A percentile compares a stretch with the other conserved stretches of the same genome.
Evolutionary conservation across 2,113 vertebrate species (phyloP).

Genomic region (Hippocampus zosterae): DNA sequence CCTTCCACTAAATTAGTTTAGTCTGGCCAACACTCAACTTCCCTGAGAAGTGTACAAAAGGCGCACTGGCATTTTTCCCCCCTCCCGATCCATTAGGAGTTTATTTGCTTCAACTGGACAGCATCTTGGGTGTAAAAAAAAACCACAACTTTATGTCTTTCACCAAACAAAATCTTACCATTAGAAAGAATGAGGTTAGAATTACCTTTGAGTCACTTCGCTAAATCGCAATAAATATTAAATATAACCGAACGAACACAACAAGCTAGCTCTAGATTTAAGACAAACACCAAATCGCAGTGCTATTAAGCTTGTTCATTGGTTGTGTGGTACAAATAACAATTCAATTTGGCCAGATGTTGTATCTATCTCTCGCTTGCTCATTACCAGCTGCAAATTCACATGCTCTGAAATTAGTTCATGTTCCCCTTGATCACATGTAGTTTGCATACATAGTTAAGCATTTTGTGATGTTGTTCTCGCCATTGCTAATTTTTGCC

Average conservation of each 20-base stretch:
- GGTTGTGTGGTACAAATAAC: neutral
- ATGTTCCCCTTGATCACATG: slow-evolving; percentile 1
- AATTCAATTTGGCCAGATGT: neutral
- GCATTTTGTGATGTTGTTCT: slow-evolving; percentile 14
- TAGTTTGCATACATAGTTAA: slow-evolving; percentile 13
- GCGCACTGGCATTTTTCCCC: slow-evolving; percentile 3
- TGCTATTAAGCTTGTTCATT: neutral
- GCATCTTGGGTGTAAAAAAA: neutral
- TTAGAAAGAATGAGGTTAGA: neutral
- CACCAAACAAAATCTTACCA: neutral
- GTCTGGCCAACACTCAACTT: slow-evolving; percentile 36
- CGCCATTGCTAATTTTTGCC: slow-evolving; percentile 16
- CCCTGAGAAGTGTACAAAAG: slow-evolving; percentile 42
- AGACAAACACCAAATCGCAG: neutral
- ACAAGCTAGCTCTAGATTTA: neutral
- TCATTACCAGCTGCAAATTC: slow-evolving; percentile 4
- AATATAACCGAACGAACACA: neutral
- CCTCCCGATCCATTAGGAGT: slow-evolving; percentile 20
- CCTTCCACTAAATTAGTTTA: slow-evolving; percentile 40
- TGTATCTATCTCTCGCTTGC: slow-evolving; percentile 1
- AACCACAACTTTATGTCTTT: neutral
- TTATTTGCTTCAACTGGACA: neutral
- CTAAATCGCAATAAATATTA: neutral
- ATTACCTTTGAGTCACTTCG: neutral
- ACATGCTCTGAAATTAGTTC: slow-evolving; percentile 9